Conservation (phyloP, 1,140 invertebrate species). For the Ooceraea biroi region DNA sequence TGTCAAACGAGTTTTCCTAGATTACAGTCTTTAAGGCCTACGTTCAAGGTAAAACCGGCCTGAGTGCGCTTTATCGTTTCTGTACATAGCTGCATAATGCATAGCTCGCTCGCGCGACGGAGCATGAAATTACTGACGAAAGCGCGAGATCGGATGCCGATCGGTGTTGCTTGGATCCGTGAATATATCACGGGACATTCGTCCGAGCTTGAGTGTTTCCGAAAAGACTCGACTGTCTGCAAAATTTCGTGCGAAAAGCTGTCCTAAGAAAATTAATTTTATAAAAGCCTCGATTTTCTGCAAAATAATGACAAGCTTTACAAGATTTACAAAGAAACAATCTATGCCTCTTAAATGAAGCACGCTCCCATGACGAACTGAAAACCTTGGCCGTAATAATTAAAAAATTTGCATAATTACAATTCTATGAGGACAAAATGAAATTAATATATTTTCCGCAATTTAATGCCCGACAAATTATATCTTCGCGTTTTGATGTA, state of each 20-base stretch:
- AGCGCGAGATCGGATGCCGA: slow-evolving; percentile 73
- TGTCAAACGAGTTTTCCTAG: slow-evolving; percentile 71
- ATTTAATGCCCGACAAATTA: background rate
- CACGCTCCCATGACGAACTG: background rate
- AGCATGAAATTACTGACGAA: slow-evolving; percentile 80
- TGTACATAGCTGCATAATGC: slow-evolving; percentile 66
- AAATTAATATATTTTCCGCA: background rate
- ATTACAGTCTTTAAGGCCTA: slow-evolving; percentile 69
- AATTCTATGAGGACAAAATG: background rate
- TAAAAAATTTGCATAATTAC: background rate
- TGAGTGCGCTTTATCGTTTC: slow-evolving; percentile 60
- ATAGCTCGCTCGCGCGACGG: slow-evolving; percentile 71
- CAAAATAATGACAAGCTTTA: no score
- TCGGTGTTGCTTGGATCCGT: slow-evolving; percentile 34
- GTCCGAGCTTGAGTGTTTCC: no score
- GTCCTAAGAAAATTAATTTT: no score
- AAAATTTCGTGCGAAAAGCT: no score
- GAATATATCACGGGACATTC: background rate
- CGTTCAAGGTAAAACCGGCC: slow-evolving; percentile 73
- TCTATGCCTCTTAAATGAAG: background rate
- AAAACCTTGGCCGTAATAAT: background rate
- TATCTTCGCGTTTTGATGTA: background rate
- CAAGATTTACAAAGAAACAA: no score
- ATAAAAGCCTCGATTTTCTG: no score
- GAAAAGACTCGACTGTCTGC: no score